Evolutionary conservation across 2,113 vertebrate species (phyloP).

Genomic region (Eleginops maclovinus): DNA sequence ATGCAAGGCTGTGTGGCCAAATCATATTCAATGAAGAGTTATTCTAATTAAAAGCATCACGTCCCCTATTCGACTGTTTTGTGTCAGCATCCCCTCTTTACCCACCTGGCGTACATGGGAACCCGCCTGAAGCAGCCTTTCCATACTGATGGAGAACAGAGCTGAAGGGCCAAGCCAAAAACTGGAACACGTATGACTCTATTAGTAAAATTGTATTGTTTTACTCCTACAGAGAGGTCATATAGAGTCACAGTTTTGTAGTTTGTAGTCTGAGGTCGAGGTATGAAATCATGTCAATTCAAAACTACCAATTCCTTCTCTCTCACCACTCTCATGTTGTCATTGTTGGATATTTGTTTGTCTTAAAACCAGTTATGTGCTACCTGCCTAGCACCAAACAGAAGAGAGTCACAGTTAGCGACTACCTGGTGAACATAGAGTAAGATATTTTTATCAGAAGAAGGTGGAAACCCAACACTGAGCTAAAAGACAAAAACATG

Average conservation of each 20-base stretch:
- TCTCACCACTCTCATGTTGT: too few relatives aligned
- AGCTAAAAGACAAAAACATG: neutral
- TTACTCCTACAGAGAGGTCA: neutral
- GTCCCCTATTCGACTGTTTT: constrained; percentile 59
- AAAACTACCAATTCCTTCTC: neutral
- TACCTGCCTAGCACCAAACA: neutral
- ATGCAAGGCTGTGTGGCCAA: constrained; percentile 81
- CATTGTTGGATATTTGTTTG: too few relatives aligned
- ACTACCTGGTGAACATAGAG: neutral
- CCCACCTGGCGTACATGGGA: constrained; percentile 31
- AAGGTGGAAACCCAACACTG: constrained; percentile 2
- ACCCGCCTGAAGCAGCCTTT: constrained; percentile 10
- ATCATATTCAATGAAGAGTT: constrained; percentile 74
- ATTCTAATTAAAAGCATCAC: constrained; percentile 80
- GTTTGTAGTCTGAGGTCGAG: neutral
- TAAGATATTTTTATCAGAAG: too few relatives aligned
- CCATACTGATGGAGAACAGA: neutral
- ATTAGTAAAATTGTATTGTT: neutral
- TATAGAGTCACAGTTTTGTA: neutral
- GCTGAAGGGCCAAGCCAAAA: neutral
- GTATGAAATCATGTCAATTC: neutral
- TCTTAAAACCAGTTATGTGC: too few relatives aligned
- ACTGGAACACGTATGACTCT: neutral
- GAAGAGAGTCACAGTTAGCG: neutral
- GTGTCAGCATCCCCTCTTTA: constrained; percentile 34